Base-by-base conservation (phyloP, 1,140 invertebrate species). In the Drosophila paulistorum region DNA sequence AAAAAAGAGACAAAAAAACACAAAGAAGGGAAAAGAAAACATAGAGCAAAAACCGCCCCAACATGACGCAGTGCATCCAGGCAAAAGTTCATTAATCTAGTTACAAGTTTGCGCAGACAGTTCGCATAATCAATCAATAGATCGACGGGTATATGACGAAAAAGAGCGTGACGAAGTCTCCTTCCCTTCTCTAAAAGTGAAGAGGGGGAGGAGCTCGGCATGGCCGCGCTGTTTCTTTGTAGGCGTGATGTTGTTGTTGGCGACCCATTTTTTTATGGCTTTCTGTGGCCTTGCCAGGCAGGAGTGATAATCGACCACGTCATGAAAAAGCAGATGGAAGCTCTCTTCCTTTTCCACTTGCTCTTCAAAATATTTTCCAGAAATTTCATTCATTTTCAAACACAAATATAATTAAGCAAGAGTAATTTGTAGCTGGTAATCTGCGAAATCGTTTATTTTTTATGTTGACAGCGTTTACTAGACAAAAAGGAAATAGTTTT, bases 21-120 rank as follows among this genome's bases (percentile, higher is more conserved):
- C 5, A 30, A 30, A 6, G 30, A 30, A 30, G 13, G 30, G 17
- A 37, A 59, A 59, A 37, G 57, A 59, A 59, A 59, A 59, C 33
- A 26, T 11, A 23, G 62, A 30, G 39, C 55, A 35, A 62, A 62
- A 42, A 45, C 60, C 39, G 37, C 14, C 20, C 13, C 60, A 62
- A 45, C 60, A 30, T 41, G 73, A 75, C 75, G 74, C 72, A 78
- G 68, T 82, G 82, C 82, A 82, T 66, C 75, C 62, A 66, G 61
- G 72, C 79, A 83, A 78, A 86, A 87, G 87, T 90, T 90, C 87
- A 90, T 90, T 90, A 90, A 90, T 90, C 87, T 90, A 91, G 85
- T 90, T 90, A 90, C 80, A 90, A 90, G 89, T 81, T 90, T 78
- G 78, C 73, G 77, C 87, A 86, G 86, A 83, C 86, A 90, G 80